Percentiles rank a stretch among this genome's conserved stretches.
phyloP scores from a whole-genome alignment of 30 jellyfish, hydroid and myxozoan species.

The Haliclystus octoradiatus region DNA sequence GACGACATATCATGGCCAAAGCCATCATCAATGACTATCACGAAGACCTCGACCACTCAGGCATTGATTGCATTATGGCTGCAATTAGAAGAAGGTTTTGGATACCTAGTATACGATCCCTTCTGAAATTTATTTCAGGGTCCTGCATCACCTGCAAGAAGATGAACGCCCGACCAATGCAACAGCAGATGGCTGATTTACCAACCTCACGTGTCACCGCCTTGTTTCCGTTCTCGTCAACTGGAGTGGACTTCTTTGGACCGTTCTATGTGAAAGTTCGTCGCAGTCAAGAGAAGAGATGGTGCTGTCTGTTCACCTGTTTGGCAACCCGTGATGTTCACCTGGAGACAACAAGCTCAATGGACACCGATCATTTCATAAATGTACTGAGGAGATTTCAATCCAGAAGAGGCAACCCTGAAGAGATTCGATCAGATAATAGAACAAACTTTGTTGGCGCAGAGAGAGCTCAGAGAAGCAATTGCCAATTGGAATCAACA shows the following conservation, averaged over 20 bases:
- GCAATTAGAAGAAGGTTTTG: constrained; percentile 24
- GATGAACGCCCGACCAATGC: constrained; percentile 15
- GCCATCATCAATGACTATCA: constrained; percentile 21
- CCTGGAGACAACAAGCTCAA: constrained; percentile 15
- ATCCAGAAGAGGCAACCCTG: constrained; percentile 14
- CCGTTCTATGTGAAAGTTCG: too few relatives aligned
- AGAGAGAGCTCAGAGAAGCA: too few relatives aligned
- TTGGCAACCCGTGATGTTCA: constrained; percentile 18
- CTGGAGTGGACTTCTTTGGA: constrained; percentile 32
- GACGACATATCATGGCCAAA: constrained; percentile 9
- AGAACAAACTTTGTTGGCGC: constrained; percentile 24
- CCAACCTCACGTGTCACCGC: constrained; percentile 21
- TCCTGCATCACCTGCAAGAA: constrained; percentile 21
- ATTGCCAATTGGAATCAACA: too few relatives aligned
- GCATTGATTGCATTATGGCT: constrained; percentile 16
- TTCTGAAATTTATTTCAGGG: constrained; percentile 13
- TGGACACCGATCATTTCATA: too few relatives aligned
- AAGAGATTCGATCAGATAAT: constrained; percentile 6
- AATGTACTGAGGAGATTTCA: constrained; percentile 15
- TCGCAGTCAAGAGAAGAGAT: constrained; percentile 20
- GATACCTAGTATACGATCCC: constrained; percentile 25
- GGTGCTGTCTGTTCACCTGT: constrained; percentile 15
- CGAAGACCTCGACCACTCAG: constrained; percentile 12
- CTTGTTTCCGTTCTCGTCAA: constrained; percentile 14
- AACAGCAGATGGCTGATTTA: constrained; percentile 22